Evolutionary conservation across 2,888 invertebrate genomes (phyloP).

Genomic region (Andrena trimmerana): DNA sequence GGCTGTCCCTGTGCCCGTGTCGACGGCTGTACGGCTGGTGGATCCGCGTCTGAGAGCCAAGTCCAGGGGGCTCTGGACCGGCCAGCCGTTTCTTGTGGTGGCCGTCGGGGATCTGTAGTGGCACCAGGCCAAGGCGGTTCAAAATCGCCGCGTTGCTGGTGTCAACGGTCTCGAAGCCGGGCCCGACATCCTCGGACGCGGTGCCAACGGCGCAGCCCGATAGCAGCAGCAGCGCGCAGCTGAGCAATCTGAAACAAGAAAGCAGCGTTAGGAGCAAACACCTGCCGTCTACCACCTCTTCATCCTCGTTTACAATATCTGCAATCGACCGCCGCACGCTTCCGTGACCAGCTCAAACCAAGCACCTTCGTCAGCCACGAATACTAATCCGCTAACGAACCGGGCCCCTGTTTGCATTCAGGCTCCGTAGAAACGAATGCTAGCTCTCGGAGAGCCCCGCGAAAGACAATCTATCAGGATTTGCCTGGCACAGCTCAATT

Average conservation of each 20-base stretch:
- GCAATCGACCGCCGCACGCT: no score
- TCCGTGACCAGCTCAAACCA: no score
- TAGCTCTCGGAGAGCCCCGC: constrained; percentile 5
- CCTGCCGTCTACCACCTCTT: no score
- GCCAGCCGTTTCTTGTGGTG: constrained; percentile 93
- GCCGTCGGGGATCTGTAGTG: constrained; percentile 90
- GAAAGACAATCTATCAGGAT: constrained; percentile 58
- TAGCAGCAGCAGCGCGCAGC: constrained; percentile 47
- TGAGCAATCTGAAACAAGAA: constrained; percentile 58
- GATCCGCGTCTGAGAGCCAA: constrained; percentile 70
- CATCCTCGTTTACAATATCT: no score
- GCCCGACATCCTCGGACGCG: constrained; percentile 22
- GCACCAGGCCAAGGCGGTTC: constrained; percentile 91
- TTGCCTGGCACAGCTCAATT: constrained; percentile 17
- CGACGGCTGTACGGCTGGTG: constrained; percentile 81
- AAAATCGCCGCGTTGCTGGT: constrained; percentile 89
- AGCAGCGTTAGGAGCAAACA: constrained; percentile 35
- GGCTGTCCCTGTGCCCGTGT: constrained; percentile 88
- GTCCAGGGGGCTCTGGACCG: constrained; percentile 84
- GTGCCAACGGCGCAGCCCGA: constrained; percentile 1
- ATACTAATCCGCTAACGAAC: no score
- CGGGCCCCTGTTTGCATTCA: background rate
- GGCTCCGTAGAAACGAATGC: background rate
- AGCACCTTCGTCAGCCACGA: no score
- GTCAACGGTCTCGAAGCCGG: constrained; percentile 83